These are phyloP conservation scores for Chromobotia macracanthus DNA, from an alignment of 2,797 vertebrate genomes.

Conservation along the genomic window DNA sequence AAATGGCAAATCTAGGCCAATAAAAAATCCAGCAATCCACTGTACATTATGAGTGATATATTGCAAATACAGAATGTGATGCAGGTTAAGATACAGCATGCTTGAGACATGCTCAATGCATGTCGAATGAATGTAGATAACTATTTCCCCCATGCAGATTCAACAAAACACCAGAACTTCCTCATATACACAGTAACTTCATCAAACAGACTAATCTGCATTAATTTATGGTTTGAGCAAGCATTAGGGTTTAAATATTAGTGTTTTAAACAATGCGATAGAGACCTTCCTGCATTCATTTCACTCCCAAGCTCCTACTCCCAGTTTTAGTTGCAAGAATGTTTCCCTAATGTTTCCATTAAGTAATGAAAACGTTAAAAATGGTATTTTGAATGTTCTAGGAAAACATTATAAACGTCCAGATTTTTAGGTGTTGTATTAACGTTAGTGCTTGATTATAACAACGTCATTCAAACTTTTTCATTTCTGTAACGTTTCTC, in stretches of 20 bases:
- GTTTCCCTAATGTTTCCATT: no score
- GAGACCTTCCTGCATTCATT: neutral
- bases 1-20: neutral
- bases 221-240: slow-evolving; percentile 4
- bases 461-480: no score
- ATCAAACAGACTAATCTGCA: neutral
- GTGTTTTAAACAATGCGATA: neutral
- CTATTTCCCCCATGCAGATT: neutral
- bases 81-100: neutral
- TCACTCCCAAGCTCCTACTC: neutral
- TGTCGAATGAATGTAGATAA: neutral
- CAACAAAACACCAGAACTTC: neutral
- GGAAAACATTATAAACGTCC: no score
- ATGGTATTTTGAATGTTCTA: no score
- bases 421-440: neutral
- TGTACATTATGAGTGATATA: neutral
- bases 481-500: no score
- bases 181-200: neutral
- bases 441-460: no score
- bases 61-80: neutral
- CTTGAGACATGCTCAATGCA: neutral
- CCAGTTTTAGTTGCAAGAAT: no score
- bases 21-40: neutral
- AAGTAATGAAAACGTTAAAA: no score
- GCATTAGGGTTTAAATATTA: slow-evolving; percentile 18